Conservation (phyloP, 2,113 vertebrate species). For the Furnarius figulus region DNA sequence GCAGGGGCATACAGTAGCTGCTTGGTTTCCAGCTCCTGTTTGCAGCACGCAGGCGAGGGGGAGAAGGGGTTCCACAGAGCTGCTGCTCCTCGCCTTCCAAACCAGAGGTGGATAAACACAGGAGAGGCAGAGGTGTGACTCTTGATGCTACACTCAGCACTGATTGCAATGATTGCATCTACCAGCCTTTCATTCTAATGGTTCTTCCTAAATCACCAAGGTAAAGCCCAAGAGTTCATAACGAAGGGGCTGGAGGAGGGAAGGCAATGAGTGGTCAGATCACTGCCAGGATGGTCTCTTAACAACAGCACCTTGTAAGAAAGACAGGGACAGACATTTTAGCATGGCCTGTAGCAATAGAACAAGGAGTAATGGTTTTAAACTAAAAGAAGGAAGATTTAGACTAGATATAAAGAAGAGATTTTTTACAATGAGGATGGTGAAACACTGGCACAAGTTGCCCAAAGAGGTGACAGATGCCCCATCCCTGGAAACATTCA, state of each 20-base stretch:
- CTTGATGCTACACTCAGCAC: not conserved
- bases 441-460: not conserved
- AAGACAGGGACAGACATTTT: not conserved
- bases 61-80: not conserved
- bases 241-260: not conserved
- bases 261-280: fast-evolving
- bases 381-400: not conserved
- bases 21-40: not conserved
- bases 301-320: not conserved
- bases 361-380: not conserved
- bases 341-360: not conserved
- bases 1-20: not conserved
- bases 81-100: not conserved
- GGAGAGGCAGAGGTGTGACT: not conserved
- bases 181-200: not conserved
- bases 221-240: not conserved
- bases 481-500: not conserved
- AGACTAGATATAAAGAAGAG: not conserved
- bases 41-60: not conserved
- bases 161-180: not conserved
- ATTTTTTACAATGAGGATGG: not conserved
- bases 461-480: not conserved
- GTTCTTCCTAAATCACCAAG: not conserved
- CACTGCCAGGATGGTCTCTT: not conserved
- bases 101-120: not conserved